Percentiles rank a stretch among this genome's conserved stretches.
Evolutionary conservation across 2,113 vertebrate species (phyloP).

Genomic region (Neotoma lepida): DNA sequence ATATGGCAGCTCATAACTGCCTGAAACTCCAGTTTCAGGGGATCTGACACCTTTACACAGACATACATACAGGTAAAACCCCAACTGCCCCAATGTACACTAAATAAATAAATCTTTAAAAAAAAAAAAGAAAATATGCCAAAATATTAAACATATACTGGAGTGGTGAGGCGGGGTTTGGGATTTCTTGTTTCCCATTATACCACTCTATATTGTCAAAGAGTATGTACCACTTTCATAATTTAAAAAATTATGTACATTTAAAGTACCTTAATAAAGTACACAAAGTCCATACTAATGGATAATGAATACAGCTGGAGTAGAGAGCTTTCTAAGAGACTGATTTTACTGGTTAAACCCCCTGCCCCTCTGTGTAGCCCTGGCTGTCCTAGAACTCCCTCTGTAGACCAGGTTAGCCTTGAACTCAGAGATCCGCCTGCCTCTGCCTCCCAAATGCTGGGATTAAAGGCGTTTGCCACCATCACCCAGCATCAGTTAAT

Average conservation of each 20-base stretch:
- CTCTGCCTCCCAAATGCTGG: neutral
- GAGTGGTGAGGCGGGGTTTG: neutral
- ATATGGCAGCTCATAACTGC: no score
- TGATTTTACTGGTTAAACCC: neutral
- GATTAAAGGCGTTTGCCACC: neutral
- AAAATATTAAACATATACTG: conserved; percentile 46
- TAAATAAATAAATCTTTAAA: no score
- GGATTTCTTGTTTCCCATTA: neutral
- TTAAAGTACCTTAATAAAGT: neutral
- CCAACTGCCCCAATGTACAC: no score
- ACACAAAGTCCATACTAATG: neutral
- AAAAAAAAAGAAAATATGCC: conserved; percentile 16
- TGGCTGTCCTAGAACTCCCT: neutral
- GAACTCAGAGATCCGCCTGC: neutral
- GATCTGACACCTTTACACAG: no score
- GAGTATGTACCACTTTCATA: conserved; percentile 2
- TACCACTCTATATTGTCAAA: neutral
- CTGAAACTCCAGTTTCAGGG: no score
- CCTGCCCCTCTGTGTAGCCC: neutral
- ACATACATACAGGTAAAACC: no score
- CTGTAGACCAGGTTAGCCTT: neutral
- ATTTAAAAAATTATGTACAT: conserved; percentile 23
- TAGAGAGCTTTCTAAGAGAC: neutral
- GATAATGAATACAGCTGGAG: neutral
- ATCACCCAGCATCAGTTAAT: neutral